Evolutionary conservation across 2,888 invertebrate species (phyloP).

Genomic region (Parnassius smintheus): DNA sequence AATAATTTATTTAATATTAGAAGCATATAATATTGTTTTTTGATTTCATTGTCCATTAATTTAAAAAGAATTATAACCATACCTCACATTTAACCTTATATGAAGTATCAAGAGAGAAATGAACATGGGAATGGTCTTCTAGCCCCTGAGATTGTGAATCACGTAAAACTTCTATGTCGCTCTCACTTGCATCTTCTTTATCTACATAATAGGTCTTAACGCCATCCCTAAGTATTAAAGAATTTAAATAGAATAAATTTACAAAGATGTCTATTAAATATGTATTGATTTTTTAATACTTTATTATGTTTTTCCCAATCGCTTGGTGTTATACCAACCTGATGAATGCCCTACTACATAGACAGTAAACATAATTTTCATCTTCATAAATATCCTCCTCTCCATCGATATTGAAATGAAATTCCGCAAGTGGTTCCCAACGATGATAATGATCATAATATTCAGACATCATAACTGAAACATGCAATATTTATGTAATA

Average conservation of each 20-base stretch:
- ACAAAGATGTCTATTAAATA: background rate
- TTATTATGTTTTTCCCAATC: slow-evolving; percentile 5
- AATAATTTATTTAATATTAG: too few species aligned
- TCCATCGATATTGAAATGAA: slow-evolving; percentile 72
- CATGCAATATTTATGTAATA: background rate
- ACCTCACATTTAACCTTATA: slow-evolving; percentile 76
- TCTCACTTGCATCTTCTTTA: slow-evolving; percentile 66
- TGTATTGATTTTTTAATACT: slow-evolving; percentile 29
- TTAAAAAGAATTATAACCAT: slow-evolving; percentile 30
- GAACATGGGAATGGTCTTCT: slow-evolving; percentile 74
- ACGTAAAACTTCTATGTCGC: slow-evolving; percentile 56
- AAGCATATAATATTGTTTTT: too few species aligned
- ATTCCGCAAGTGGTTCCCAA: slow-evolving; percentile 86
- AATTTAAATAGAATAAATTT: slow-evolving; percentile 1
- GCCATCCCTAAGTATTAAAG: slow-evolving; percentile 52
- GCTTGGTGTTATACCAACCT: slow-evolving; percentile 69
- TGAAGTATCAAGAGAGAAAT: slow-evolving; percentile 71
- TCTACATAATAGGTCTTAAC: slow-evolving; percentile 59
- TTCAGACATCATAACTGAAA: slow-evolving; percentile 61
- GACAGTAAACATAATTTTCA: slow-evolving; percentile 83
- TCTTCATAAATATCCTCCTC: slow-evolving; percentile 55
- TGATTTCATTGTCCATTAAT: background rate
- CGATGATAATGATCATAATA: slow-evolving; percentile 71
- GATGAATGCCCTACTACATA: slow-evolving; percentile 86
- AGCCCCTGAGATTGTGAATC: slow-evolving; percentile 60